Percentiles rank a stretch among this genome's conserved stretches.
Conservation (phyloP, 2,113 vertebrate genomes). For the Synodontis membranacea region DNA sequence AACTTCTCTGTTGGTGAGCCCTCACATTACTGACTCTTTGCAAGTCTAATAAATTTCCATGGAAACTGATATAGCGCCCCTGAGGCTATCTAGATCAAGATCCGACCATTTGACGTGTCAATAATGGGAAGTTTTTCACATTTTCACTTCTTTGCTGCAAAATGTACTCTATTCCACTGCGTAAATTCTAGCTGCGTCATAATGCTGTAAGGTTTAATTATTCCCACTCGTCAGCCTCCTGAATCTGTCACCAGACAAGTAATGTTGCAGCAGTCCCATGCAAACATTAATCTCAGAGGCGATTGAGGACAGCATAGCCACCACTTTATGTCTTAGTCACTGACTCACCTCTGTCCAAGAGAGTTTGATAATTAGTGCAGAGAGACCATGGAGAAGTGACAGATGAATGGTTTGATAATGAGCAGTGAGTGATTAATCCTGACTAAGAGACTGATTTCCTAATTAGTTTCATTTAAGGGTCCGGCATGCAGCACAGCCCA, state of each 20-base stretch:
- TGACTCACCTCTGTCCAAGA: slow-evolving; percentile 5
- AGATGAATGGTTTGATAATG: slow-evolving; percentile 34
- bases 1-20: not conserved
- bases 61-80: not conserved
- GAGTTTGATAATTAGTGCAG: slow-evolving; percentile 40
- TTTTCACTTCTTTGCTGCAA: not conserved
- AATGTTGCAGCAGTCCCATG: slow-evolving; percentile 8
- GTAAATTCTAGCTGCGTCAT: not conserved
- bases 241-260: slow-evolving; percentile 10
- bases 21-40: not conserved
- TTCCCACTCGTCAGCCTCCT: not conserved
- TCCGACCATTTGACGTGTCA: not conserved
- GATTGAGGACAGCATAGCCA: not conserved
- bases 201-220: slow-evolving; percentile 13
- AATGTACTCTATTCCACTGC: not conserved
- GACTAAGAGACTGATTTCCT: slow-evolving; percentile 43
- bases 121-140: not conserved
- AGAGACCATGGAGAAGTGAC: slow-evolving; percentile 23
- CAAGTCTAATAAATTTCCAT: slow-evolving; percentile 16
- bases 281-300: slow-evolving; percentile 2
- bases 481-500: not conserved
- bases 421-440: slow-evolving; percentile 39
- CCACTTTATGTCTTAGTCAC: slow-evolving; percentile 8
- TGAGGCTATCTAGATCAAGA: not conserved
- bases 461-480: slow-evolving; percentile 27